phyloP scores from a whole-genome alignment of 2,113 vertebrate genomes.

The Stegostoma tigrinum region DNA sequence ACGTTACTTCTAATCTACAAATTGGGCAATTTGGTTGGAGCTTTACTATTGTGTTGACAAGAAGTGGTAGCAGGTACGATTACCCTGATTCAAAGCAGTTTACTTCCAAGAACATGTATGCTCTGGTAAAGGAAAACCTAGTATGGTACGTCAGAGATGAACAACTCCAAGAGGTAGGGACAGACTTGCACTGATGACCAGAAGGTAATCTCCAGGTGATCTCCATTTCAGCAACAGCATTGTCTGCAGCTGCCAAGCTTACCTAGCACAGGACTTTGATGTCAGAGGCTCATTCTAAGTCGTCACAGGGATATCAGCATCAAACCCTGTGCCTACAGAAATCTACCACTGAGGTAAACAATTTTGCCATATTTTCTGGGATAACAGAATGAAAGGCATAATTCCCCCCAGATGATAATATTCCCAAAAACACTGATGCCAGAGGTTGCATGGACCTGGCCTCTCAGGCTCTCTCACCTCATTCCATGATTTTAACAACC shows the following conservation, averaged over 20 bases:
- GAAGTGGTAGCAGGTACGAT: background rate
- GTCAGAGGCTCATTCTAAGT: background rate
- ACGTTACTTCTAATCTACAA: background rate
- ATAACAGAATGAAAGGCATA: background rate
- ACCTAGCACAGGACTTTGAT: background rate
- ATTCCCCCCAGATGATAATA: background rate
- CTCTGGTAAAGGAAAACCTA: background rate
- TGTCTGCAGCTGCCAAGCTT: background rate
- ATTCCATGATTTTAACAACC: background rate
- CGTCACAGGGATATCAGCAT: background rate
- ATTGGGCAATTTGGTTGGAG: background rate
- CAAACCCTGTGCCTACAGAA: background rate
- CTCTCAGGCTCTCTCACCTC: too few species aligned
- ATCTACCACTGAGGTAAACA: background rate
- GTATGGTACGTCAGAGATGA: background rate
- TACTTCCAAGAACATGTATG: background rate
- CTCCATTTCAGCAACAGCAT: background rate
- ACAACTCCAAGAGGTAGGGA: background rate
- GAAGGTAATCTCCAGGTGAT: background rate
- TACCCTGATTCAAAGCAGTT: background rate
- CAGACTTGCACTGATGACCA: background rate
- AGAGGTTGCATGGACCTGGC: too few species aligned
- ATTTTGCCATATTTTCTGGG: background rate
- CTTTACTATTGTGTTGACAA: background rate
- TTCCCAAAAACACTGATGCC: background rate